A percentile compares a stretch with the other conserved stretches of the same genome.
Evolutionary conservation across 2,888 invertebrate species (phyloP).

Genomic region (Trissoscelio sp.): DNA sequence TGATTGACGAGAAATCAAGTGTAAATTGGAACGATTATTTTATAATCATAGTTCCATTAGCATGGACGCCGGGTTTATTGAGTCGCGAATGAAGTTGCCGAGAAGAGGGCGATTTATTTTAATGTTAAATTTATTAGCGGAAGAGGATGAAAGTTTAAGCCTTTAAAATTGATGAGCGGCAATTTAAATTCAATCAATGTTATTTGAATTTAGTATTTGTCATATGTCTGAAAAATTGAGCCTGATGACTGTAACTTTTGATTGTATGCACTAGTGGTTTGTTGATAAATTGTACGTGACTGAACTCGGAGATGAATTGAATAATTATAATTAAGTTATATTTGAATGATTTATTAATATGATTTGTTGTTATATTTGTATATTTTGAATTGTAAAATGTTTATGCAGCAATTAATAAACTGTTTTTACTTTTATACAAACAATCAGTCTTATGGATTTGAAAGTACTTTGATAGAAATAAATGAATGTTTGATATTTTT

Average conservation of each 20-base stretch:
- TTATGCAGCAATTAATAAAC: background rate
- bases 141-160: background rate
- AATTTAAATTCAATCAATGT: conserved; percentile 24
- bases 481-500: background rate
- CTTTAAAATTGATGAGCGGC: conserved; percentile 1
- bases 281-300: conserved; percentile 3
- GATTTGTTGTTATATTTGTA: conserved; percentile 3
- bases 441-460: background rate
- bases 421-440: conserved; percentile 7
- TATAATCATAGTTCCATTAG: conserved; percentile 30
- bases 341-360: background rate
- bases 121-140: conserved; percentile 1
- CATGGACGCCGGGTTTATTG: background rate
- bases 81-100: background rate
- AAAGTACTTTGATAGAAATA: background rate
- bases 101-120: conserved; percentile 3
- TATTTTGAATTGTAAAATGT: conserved; percentile 7
- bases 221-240: background rate
- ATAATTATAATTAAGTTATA: conserved; percentile 12
- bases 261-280: background rate
- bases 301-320: background rate
- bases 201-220: background rate
- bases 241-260: background rate
- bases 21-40: conserved; percentile 51
- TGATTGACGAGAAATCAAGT: conserved; percentile 52